A percentile compares a stretch with the other conserved stretches of the same genome.
Evolutionary conservation across 2,888 invertebrate species (phyloP).

Genomic region (Diplolepis rosae): DNA sequence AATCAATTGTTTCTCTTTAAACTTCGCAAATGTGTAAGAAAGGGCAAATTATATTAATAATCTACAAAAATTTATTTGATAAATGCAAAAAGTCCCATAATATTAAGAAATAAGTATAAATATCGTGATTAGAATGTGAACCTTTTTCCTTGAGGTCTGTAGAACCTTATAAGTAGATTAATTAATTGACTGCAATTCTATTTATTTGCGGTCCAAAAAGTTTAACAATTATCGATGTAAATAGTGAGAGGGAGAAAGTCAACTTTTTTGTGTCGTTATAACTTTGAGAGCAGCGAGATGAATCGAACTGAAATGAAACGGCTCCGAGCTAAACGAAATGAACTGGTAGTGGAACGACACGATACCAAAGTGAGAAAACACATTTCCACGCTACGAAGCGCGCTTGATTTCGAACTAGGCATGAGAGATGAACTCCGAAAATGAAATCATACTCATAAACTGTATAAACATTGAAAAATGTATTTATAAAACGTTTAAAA

Average conservation of each 20-base stretch:
- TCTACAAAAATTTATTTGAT: too few species aligned
- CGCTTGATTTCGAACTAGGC: constrained; percentile 12
- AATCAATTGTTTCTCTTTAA: too few species aligned
- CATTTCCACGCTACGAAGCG: constrained; percentile 27
- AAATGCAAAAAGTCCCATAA: too few species aligned
- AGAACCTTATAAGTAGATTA: too few species aligned
- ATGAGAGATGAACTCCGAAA: constrained; percentile 18
- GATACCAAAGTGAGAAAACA: constrained; percentile 25
- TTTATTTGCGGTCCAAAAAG: not conserved
- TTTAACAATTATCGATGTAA: constrained; percentile 16
- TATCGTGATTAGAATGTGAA: too few species aligned
- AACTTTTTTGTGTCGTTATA: constrained; percentile 7
- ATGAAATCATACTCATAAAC: not conserved
- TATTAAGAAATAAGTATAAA: too few species aligned
- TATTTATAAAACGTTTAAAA: not conserved
- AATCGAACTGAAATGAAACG: constrained; percentile 25
- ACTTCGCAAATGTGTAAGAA: too few species aligned
- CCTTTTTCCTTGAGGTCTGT: too few species aligned
- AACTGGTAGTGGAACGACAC: constrained; percentile 23
- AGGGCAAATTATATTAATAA: too few species aligned
- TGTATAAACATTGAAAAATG: not conserved
- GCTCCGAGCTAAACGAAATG: constrained; percentile 27
- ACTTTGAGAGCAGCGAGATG: constrained; percentile 23
- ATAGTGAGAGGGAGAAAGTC: not conserved
- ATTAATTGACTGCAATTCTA: not conserved